These are phyloP conservation scores for Thysanoteuthis rhombus DNA, from an alignment of 2,888 invertebrate species.

Conservation along the genomic window DNA sequence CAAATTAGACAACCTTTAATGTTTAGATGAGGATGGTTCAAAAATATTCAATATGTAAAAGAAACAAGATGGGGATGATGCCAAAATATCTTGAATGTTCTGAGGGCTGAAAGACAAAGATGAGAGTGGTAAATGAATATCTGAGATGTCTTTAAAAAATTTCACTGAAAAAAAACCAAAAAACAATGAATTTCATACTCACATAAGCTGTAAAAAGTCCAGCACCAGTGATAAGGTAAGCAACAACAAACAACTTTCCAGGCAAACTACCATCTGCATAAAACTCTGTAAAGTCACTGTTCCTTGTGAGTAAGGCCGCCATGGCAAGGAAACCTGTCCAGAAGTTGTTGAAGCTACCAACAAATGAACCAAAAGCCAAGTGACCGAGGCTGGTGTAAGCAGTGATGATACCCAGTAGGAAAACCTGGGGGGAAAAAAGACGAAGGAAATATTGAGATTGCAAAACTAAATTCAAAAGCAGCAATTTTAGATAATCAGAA, in stretches of 20 bases:
- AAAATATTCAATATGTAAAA: too few relatives aligned
- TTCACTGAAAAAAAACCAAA: too few relatives aligned
- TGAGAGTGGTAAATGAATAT: too few relatives aligned
- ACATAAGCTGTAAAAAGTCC: slow-evolving; percentile 63
- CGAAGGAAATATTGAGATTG: background rate
- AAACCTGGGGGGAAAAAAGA: slow-evolving; percentile 46
- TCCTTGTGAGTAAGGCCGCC: slow-evolving; percentile 52
- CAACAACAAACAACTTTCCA: slow-evolving; percentile 50
- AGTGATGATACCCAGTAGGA: slow-evolving; percentile 53
- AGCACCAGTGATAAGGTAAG: slow-evolving; percentile 52
- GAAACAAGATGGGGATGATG: too few relatives aligned
- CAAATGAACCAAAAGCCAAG: slow-evolving; percentile 55
- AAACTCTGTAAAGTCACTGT: slow-evolving; percentile 40
- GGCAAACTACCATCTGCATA: slow-evolving; percentile 39
- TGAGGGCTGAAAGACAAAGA: too few relatives aligned
- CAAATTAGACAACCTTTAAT: too few relatives aligned
- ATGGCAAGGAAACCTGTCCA: slow-evolving; percentile 54
- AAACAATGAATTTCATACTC: slow-evolving; percentile 42
- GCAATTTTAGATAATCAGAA: background rate
- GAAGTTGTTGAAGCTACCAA: slow-evolving; percentile 50
- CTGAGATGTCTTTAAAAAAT: too few relatives aligned
- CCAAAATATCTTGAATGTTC: too few relatives aligned
- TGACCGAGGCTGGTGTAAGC: slow-evolving; percentile 60
- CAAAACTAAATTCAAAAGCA: background rate
- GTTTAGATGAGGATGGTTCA: too few relatives aligned